Base-by-base conservation (phyloP, 2,888 invertebrate species). In the Crematogaster levior region DNA sequence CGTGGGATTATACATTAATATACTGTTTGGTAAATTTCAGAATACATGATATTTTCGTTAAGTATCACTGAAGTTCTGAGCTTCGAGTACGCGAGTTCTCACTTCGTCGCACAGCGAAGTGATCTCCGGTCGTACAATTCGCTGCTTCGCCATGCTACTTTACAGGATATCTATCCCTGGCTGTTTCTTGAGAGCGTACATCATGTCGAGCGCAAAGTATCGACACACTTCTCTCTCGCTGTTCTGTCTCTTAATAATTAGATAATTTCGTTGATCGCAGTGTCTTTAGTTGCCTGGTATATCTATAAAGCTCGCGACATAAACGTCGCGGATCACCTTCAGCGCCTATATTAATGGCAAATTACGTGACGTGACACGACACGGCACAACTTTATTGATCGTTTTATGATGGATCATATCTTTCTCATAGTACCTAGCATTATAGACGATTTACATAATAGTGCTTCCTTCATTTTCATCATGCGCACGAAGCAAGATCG, bases 251-350 rank as follows among this genome's bases (percentile, higher is more conserved):
- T 73, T 68, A 56, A n/a, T n/a, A n/a, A n/a, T n/a, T n/a, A 58
- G 68, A 65, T 81, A 34, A 70, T 80, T 85, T 80, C 61, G 5
- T 85, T 81, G 82, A 89, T 63, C 81, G 87, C 89, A 89, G 89
- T 89, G 89, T 89, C 89, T 86, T 89, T 89, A 88, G 89, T 89
- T 89, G 88, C 88, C 83, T 89, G 81, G n/a, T n/a, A 74, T 79
- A 30, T 84, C 63, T 85, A 80, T 66, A 53, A 82, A 63, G 77
- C 63, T 58, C 73, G 81, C 51, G 63, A 85, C 46, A 72, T 12
- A 77, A 37, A 48, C 75, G 73, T 48, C 77, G 70, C 58, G 77
- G 48, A 65, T 80, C 60, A 46, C 58, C 79, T 56, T 30, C 58
- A 15, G 58, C 37, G 75, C 30, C 46, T 12, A 48, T 40, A 60